Evolutionary conservation across 1,140 invertebrate species (phyloP), one percentile per base, ranked within the genome.

Genomic region (Andrena cerasifolii): DNA sequence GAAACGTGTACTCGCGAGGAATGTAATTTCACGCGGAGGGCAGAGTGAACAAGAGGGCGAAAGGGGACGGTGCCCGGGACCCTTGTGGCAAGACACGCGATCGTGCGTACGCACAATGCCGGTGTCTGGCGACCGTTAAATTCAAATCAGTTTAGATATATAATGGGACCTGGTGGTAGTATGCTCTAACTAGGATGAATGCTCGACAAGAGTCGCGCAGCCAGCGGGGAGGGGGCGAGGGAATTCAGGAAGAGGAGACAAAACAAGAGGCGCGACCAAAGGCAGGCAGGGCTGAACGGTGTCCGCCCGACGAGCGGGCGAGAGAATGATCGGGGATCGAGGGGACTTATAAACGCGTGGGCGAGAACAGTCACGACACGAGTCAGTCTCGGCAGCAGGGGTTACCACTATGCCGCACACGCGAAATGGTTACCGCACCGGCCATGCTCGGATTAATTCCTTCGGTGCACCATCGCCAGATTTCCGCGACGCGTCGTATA

Each of bases 101-200:
- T 3, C 21, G 58, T 18, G 51, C 49, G 61, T 72, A 86, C 84
- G 86, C 83, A 89, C 87, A 87, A 88, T 89, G 80, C 79, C 45
- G 61, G 66, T 65, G 61, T 58, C 76, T 84, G 80, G 83, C 85
- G 84, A 89, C 85, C 88, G 89, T 89, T 89, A 90, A 90, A 90
- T 90, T 89, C 83, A 90, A 90, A 90, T 90, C 85, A 88, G 79
- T 84, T 62, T 79, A 82, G 83, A n/a, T n/a, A 86, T 88, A 86
- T 86, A 89, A 89, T 83, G 80, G 80, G 80, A 78, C 56, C n/a
- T n/a, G n/a, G n/a, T n/a, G 70, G 80, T 79, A 77, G 81, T 78
- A 73, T 75, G 71, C 80, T 88, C 78, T 87, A 87, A 89, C 87
- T 85, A 86, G 88, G 76, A 88, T 88, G 79, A 82, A 87, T 86